Evolutionary conservation across 2,113 vertebrate species (phyloP).

Genomic region (Nothocercus nigrocapillus): DNA sequence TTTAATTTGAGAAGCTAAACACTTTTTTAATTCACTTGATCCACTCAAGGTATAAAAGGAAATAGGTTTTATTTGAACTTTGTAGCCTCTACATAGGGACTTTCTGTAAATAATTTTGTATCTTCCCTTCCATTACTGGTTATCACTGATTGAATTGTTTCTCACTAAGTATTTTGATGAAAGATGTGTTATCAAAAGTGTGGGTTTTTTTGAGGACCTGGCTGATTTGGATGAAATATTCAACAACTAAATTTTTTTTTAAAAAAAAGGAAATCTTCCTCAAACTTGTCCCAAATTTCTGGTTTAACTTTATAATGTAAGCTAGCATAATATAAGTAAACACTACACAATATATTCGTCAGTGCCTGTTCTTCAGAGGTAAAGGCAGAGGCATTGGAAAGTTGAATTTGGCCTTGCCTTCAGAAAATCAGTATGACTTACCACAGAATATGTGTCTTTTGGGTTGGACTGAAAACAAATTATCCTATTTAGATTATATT

Average conservation of each 20-base stretch:
- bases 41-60: background rate
- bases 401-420: background rate
- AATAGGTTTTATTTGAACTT: conserved; percentile 18
- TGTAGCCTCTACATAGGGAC: background rate
- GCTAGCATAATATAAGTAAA: no score
- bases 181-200: background rate
- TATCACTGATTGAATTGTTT: background rate
- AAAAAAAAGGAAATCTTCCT: background rate
- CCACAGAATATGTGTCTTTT: background rate
- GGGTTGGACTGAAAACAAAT: background rate
- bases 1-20: conserved; percentile 46
- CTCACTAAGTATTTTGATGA: background rate
- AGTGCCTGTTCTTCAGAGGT: background rate
- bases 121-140: background rate
- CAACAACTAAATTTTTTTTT: background rate
- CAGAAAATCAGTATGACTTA: background rate
- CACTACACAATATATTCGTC: background rate
- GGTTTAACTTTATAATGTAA: no score
- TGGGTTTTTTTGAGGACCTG: background rate
- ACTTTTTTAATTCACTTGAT: conserved; percentile 46
- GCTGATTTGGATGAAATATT: background rate
- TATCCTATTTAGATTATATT: background rate
- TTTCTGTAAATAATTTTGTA: background rate
- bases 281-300: background rate
- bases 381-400: background rate